Evolutionary conservation across 2,888 invertebrate genomes (phyloP).

Genomic region (Drosophila emarginata): DNA sequence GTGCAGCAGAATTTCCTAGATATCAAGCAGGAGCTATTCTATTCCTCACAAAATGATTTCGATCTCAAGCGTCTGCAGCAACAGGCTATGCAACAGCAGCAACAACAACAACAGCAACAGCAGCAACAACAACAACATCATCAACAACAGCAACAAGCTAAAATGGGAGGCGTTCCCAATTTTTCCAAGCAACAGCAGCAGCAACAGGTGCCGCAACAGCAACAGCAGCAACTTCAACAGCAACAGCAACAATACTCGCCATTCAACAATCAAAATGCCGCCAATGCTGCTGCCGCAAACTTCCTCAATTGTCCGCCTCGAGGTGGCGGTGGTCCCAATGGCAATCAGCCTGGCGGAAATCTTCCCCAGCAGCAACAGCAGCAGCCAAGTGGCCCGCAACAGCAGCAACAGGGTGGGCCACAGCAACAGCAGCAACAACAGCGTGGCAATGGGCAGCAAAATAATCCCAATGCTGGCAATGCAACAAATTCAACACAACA

Average conservation of each 20-base stretch:
- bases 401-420: conserved; percentile 45
- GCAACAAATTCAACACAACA: conserved; percentile 69
- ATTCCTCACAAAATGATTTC: conserved; percentile 82
- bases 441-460: conserved; percentile 49
- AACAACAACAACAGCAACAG: conserved; percentile 71
- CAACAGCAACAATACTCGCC: conserved; percentile 86
- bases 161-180: conserved; percentile 78
- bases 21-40: conserved; percentile 85
- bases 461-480: conserved; percentile 63
- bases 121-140: conserved; percentile 69
- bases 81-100: conserved; percentile 81
- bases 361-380: conserved; percentile 60
- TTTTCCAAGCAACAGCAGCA: conserved; percentile 79
- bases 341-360: conserved; percentile 55
- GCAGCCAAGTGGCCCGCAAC: conserved; percentile 40
- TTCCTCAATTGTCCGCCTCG: conserved; percentile 81
- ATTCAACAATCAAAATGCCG: conserved; percentile 83
- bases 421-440: conserved; percentile 56
- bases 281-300: conserved; percentile 69
- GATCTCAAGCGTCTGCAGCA: conserved; percentile 83
- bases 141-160: conserved; percentile 73
- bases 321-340: conserved; percentile 47
- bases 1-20: conserved; percentile 83
- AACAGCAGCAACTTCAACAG: conserved; percentile 47
- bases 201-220: conserved; percentile 77